Evolutionary conservation across 64 coral and sea anemone genomes (phyloP).

Genomic region (Stichodactyla helianthus): DNA sequence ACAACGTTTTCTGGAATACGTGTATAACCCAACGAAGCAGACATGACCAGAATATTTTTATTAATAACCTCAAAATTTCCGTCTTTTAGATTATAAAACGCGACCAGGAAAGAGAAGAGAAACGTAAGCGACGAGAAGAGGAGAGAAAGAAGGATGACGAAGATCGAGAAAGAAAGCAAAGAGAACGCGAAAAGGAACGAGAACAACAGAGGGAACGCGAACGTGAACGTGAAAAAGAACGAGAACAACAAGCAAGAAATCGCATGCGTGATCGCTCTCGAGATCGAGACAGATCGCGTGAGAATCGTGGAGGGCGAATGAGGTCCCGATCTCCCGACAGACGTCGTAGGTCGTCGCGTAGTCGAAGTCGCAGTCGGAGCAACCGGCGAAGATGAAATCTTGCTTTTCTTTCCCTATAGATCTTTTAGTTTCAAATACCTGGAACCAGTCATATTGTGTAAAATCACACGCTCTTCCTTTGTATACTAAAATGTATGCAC

Average conservation of each 20-base stretch:
- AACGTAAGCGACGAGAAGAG: constrained; percentile 39
- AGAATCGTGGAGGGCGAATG: constrained; percentile 9
- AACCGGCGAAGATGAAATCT: constrained; percentile 22
- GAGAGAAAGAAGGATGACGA: constrained; percentile 54
- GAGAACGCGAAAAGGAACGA: constrained; percentile 59
- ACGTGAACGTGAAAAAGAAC: constrained; percentile 47
- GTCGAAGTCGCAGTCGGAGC: constrained; percentile 63
- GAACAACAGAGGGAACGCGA: constrained; percentile 64
- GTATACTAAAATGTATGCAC: too few species aligned
- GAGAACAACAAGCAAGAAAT: constrained; percentile 57
- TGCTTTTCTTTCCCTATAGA: not conserved
- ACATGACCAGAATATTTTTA: too few species aligned
- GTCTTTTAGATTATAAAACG: constrained; percentile 50
- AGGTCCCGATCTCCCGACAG: constrained; percentile 34
- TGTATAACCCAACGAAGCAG: not conserved
- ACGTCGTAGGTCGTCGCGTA: constrained; percentile 41
- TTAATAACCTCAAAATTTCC: too few species aligned
- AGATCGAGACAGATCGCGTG: constrained; percentile 47
- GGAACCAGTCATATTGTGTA: too few species aligned
- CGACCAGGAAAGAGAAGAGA: constrained; percentile 45
- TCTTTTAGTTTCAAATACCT: not conserved
- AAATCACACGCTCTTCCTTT: too few species aligned
- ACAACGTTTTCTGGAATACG: not conserved
- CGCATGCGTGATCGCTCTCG: constrained; percentile 41
- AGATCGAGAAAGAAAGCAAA: constrained; percentile 38